These are phyloP conservation scores for Melozone crissalis DNA, from an alignment of 2,113 vertebrate genomes.

Conservation along the genomic window DNA sequence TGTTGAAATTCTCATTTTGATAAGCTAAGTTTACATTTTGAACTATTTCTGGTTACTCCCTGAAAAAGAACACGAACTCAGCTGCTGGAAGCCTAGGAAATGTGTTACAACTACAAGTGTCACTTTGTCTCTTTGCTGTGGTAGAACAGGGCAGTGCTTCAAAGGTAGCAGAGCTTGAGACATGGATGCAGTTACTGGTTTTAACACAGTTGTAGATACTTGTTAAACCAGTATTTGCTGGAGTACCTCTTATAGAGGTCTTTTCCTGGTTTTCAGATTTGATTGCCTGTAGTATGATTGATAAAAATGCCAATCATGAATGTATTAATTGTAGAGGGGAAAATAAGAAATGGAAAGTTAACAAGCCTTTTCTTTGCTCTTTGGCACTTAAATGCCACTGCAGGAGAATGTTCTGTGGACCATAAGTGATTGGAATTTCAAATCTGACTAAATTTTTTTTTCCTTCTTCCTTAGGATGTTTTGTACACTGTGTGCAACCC, in stretches of 20 bases:
- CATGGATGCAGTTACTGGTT: not conserved
- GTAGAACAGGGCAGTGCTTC: not conserved
- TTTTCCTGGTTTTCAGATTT: not conserved
- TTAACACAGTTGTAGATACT: not conserved
- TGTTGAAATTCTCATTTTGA: not conserved
- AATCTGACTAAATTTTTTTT: not conserved
- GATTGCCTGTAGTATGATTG: not conserved
- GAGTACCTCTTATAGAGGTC: not conserved
- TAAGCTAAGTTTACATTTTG: not conserved
- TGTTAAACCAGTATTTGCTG: not conserved
- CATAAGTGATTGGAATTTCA: not conserved
- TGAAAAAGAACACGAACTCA: not conserved
- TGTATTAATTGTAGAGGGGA: not conserved
- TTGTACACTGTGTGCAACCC: slow-evolving; percentile 93
- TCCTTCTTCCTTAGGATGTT: slow-evolving; percentile 81
- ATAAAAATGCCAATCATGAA: not conserved
- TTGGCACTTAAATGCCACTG: not conserved
- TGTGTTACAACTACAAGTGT: not conserved
- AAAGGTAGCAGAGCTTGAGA: not conserved
- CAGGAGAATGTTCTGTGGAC: not conserved
- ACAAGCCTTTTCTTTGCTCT: not conserved
- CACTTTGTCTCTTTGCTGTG: not conserved
- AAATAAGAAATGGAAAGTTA: not conserved
- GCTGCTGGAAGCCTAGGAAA: not conserved
- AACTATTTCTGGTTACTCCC: accelerated